phyloP scores from a whole-genome alignment of 2,888 invertebrate genomes.

The Papilio gigon region DNA sequence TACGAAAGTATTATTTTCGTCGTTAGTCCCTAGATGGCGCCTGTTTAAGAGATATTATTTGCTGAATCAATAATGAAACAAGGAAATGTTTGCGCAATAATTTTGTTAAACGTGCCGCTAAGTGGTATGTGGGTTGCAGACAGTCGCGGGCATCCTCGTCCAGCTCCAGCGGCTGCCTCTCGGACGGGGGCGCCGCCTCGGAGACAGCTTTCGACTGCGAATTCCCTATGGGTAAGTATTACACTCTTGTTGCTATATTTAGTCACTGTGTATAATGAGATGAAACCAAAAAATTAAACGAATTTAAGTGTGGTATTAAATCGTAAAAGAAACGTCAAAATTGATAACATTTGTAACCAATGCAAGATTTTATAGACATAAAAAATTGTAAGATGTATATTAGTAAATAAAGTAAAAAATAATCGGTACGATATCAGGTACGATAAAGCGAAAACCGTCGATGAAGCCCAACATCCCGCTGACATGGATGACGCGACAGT shows the following conservation, averaged over 20 bases:
- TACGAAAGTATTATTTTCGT: neutral
- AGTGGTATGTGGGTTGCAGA: conserved; percentile 56
- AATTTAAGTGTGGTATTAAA: too few relatives aligned
- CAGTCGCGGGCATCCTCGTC: conserved; percentile 91
- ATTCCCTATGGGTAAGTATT: conserved; percentile 85
- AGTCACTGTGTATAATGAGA: conserved; percentile 24
- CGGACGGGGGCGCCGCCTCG: conserved; percentile 87
- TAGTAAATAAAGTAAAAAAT: too few relatives aligned
- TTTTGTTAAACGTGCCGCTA: neutral
- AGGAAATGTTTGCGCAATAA: neutral
- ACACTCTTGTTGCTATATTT: neutral
- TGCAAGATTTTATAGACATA: too few relatives aligned
- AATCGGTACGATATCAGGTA: conserved; percentile 79
- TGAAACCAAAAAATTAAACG: too few relatives aligned
- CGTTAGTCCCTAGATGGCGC: neutral
- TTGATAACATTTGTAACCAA: too few relatives aligned
- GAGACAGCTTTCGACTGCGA: conserved; percentile 89
- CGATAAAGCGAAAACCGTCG: conserved; percentile 95
- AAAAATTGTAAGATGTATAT: too few relatives aligned
- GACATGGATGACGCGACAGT: conserved; percentile 93
- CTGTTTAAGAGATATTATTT: neutral
- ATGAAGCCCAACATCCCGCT: conserved; percentile 95
- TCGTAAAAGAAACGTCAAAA: too few relatives aligned
- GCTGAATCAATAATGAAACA: neutral
- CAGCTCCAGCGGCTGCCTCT: conserved; percentile 92